Percentiles rank a stretch among this genome's conserved stretches.
Conservation (phyloP, 2,797 vertebrate genomes). For the Clarias pachynema region DNA sequence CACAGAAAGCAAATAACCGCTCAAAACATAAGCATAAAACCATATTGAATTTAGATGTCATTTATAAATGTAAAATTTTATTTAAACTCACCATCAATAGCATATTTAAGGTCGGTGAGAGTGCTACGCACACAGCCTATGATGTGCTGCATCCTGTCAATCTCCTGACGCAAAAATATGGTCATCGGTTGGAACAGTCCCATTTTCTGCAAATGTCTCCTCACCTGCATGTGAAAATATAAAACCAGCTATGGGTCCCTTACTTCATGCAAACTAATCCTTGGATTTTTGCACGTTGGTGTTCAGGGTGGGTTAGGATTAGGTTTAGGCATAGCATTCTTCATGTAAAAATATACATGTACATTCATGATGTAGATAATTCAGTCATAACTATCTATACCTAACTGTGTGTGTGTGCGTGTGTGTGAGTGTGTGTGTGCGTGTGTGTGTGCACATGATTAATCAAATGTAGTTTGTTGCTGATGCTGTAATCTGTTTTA, state of each 20-base stretch:
- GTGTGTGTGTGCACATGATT: background rate
- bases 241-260: background rate
- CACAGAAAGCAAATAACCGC: background rate
- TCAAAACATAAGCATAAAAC: background rate
- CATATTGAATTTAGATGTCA: background rate
- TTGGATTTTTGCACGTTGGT: background rate
- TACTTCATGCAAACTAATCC: background rate
- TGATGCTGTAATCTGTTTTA: background rate
- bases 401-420: background rate
- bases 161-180: slow-evolving; percentile 85
- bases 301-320: background rate
- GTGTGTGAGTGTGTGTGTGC: background rate
- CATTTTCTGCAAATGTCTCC: slow-evolving; percentile 68
- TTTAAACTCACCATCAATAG: slow-evolving; percentile 74
- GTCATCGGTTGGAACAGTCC: slow-evolving; percentile 81
- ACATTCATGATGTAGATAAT: too few species aligned
- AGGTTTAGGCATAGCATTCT: background rate
- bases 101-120: slow-evolving; percentile 80
- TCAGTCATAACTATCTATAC: too few species aligned
- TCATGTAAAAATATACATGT: background rate
- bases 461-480: background rate
- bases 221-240: background rate
- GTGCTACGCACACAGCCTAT: slow-evolving; percentile 76
- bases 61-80: background rate
- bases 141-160: slow-evolving; percentile 83